Conservation (phyloP, 2,113 vertebrate genomes). For the Phalacrocorax pelagicus region DNA sequence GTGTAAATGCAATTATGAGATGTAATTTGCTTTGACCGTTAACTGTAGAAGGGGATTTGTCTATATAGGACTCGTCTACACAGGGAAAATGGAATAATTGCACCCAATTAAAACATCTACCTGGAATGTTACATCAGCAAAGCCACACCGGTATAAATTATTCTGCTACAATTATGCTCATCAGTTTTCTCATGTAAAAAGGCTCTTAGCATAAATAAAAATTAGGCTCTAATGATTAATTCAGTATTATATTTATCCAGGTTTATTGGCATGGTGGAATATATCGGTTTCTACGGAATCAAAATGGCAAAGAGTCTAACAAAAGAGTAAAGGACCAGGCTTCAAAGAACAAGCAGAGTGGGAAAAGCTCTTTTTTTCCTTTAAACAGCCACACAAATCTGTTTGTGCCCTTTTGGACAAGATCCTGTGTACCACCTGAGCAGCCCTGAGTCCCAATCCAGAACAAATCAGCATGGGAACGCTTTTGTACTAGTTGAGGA, state of each 20-base stretch:
- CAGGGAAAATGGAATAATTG: conserved; percentile 38
- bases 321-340: background rate
- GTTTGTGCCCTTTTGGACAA: background rate
- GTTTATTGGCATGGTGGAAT: conserved; percentile 13
- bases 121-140: conserved; percentile 11
- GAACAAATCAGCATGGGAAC: background rate
- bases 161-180: background rate
- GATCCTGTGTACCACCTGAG: background rate
- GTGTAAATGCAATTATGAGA: conserved; percentile 42
- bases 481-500: background rate
- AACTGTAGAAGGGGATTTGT: conserved; percentile 20
- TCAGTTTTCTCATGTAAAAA: background rate
- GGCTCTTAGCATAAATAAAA: conserved; percentile 29
- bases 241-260: conserved; percentile 22
- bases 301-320: background rate
- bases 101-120: conserved; percentile 24
- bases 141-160: background rate
- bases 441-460: fast-evolving
- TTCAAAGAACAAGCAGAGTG: background rate
- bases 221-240: conserved; percentile 11
- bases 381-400: background rate
- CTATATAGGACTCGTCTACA: background rate
- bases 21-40: conserved; percentile 8
- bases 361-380: background rate
- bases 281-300: conserved; percentile 18